These are phyloP conservation scores for Drosophila sproati DNA, from an alignment of 1,140 invertebrate species.

Conservation along the genomic window DNA sequence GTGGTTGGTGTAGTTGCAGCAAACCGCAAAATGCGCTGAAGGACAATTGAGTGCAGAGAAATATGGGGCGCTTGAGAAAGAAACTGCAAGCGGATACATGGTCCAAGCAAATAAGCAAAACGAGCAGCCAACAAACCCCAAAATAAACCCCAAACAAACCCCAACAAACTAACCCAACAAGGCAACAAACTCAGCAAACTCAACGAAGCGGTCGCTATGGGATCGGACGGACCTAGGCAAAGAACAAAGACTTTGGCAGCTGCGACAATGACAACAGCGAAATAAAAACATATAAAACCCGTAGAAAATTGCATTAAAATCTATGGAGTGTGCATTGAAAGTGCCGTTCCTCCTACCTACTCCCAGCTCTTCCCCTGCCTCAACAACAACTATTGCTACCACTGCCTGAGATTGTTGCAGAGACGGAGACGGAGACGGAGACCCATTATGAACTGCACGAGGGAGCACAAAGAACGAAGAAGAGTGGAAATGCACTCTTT, in stretches of 20 bases:
- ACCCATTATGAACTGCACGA: constrained; percentile 54
- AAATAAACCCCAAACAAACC: not conserved
- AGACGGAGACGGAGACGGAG: constrained; percentile 8
- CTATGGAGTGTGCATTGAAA: constrained; percentile 83
- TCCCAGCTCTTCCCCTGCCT: not conserved
- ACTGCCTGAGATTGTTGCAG: not conserved
- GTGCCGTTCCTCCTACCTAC: constrained; percentile 7
- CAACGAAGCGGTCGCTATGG: constrained; percentile 21
- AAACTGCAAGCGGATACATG: constrained; percentile 53
- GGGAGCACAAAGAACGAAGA: constrained; percentile 10
- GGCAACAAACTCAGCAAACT: constrained; percentile 14
- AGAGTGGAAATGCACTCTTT: constrained; percentile 16
- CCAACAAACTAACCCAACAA: constrained; percentile 38
- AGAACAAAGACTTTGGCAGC: constrained; percentile 82
- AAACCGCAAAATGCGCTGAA: constrained; percentile 73
- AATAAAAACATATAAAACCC: constrained; percentile 78
- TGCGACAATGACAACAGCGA: constrained; percentile 76
- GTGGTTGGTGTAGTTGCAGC: constrained; percentile 8
- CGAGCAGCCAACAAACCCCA: not conserved
- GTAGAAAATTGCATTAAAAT: constrained; percentile 84
- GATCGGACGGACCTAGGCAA: constrained; percentile 52
- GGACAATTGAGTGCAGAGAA: constrained; percentile 80
- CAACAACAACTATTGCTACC: not conserved
- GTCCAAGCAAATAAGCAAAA: constrained; percentile 55
- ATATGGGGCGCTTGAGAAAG: constrained; percentile 69